These are phyloP conservation scores for Lysandra bellargus DNA, from an alignment of 2,888 invertebrate species.

Conservation along the genomic window DNA sequence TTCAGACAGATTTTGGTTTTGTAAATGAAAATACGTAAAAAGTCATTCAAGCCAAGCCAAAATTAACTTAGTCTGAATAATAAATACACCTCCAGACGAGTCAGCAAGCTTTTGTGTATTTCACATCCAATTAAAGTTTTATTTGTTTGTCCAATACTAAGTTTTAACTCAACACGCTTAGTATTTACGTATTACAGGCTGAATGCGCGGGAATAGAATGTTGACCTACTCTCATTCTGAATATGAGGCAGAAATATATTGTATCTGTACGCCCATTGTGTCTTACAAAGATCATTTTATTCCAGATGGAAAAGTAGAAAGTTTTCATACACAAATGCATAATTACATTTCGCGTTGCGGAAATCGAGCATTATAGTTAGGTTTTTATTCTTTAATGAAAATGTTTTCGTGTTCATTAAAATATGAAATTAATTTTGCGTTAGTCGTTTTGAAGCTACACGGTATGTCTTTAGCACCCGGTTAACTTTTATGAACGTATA, in stretches of 20 bases:
- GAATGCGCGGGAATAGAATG: conserved; percentile 36
- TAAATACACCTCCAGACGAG: not conserved
- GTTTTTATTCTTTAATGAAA: conserved; percentile 24
- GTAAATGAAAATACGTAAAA: not conserved
- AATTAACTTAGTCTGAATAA: not conserved
- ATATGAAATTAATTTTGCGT: conserved; percentile 14
- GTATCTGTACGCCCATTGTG: conserved; percentile 43
- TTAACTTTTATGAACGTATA: no score
- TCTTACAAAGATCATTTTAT: conserved; percentile 42
- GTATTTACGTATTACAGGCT: conserved; percentile 29
- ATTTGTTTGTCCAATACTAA: conserved; percentile 9
- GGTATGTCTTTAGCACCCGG: not conserved
- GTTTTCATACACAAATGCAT: conserved; percentile 32
- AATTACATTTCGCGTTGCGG: conserved; percentile 36
- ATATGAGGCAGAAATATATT: conserved; percentile 42
- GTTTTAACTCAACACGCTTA: conserved; percentile 29
- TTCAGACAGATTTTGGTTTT: not conserved
- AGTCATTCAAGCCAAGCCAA: not conserved
- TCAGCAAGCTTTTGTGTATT: not conserved
- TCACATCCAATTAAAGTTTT: not conserved
- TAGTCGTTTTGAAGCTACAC: not conserved
- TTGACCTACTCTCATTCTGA: conserved; percentile 42
- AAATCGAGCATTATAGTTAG: conserved; percentile 13
- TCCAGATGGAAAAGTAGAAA: conserved; percentile 39
- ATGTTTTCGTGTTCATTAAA: conserved; percentile 30